Percentiles rank a stretch among this genome's conserved stretches.
Evolutionary conservation across 2,113 vertebrate species (phyloP).

Genomic region (Bettongia penicillata): DNA sequence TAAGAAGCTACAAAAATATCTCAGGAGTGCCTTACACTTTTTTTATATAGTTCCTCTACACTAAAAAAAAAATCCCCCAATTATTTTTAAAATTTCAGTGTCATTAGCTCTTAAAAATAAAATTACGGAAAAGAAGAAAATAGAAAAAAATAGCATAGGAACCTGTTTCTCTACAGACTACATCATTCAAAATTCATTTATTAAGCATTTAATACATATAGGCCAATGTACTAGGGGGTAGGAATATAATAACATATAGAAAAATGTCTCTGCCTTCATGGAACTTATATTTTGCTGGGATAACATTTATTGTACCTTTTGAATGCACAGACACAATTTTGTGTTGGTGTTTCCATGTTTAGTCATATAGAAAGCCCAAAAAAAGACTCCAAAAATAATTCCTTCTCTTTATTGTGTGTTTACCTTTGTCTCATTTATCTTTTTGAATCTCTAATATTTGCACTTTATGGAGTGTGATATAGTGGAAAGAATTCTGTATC

Average conservation of each 20-base stretch:
- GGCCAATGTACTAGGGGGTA: not conserved
- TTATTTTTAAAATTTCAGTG: not conserved
- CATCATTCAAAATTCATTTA: not conserved
- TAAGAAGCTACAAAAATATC: not conserved
- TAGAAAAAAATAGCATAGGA: not conserved
- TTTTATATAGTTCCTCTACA: not conserved
- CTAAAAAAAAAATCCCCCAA: accelerated
- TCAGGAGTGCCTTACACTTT: not conserved
- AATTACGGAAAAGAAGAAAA: constrained; percentile 32
- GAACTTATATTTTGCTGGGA: not conserved
- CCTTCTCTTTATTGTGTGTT: not conserved
- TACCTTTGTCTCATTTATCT: not conserved
- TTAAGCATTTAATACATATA: not conserved
- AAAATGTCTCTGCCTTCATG: not conserved
- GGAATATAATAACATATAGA: not conserved
- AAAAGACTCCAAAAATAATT: not conserved
- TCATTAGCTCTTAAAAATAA: not conserved
- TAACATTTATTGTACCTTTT: not conserved
- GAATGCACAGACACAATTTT: not conserved
- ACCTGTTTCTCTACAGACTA: not conserved
- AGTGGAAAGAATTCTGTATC: not conserved
- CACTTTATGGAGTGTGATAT: not conserved
- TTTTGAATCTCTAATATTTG: not conserved
- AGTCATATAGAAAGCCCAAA: not conserved
- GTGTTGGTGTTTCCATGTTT: not conserved